Conservation (phyloP, 2,888 invertebrate genomes). For the Papilio demoleus region DNA sequence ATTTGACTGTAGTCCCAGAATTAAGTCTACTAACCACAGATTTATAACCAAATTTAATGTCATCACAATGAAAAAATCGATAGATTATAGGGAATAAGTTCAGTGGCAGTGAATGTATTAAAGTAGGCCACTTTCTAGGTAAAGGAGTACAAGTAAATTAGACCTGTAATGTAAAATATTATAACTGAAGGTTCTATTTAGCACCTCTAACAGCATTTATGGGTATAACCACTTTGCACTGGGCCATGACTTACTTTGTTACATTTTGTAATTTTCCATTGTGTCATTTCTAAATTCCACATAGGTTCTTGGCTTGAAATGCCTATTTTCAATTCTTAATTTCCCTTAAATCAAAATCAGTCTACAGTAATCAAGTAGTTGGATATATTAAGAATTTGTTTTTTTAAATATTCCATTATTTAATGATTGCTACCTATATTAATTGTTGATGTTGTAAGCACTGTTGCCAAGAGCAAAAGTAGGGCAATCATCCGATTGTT, state of each 20-base stretch:
- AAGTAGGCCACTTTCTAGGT: not conserved
- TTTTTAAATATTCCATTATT: not conserved
- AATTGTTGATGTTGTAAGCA: not conserved
- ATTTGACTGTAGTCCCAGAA: not conserved
- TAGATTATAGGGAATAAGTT: too few species aligned
- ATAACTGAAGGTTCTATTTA: slow-evolving; percentile 1
- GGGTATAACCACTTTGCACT: not conserved
- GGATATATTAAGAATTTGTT: too few species aligned
- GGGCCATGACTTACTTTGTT: not conserved
- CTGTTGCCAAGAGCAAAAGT: not conserved
- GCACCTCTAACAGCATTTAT: slow-evolving; percentile 10
- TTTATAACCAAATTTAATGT: too few species aligned
- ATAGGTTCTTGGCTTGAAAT: not conserved
- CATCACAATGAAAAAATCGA: too few species aligned
- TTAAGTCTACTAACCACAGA: too few species aligned
- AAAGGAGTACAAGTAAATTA: slow-evolving; percentile 6
- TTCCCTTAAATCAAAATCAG: not conserved
- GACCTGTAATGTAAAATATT: not conserved
- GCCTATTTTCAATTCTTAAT: not conserved
- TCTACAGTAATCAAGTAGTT: not conserved
- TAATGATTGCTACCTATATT: not conserved
- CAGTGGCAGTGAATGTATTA: not conserved
- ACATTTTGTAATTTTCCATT: not conserved
- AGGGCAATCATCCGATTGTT: not conserved
- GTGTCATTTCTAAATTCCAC: not conserved